Evolutionary conservation across 2,797 vertebrate species (phyloP), one percentile per base, ranked within the genome.

Genomic region (Limnodromus scolopaceus): DNA sequence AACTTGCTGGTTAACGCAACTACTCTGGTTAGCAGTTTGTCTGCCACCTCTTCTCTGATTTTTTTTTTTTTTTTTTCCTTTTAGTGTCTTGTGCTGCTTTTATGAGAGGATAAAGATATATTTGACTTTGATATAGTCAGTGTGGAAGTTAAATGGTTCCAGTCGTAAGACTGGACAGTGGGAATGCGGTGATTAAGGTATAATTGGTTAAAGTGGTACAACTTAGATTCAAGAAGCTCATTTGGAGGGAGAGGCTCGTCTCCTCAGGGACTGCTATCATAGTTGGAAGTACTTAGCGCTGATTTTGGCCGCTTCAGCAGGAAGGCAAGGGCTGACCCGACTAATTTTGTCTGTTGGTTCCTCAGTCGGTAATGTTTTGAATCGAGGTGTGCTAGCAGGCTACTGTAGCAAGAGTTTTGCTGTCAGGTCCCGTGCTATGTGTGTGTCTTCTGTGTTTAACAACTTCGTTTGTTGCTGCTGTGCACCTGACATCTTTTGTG

Each of bases 401-500:
- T 72, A 30, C 16, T 1, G 3, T 39, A 57, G 78, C 60, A 24
- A 13, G n/a, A 11, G 32, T 30, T 86, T 72, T 66, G 25, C 70
- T 95, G 36, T 49, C 38, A 14, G 28, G 34, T 51, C 30, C 24
- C 3, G 2, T 36, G 28, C 12, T 57, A 4, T 5, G 24, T 12
- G 2, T 25, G 15, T 30, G 28, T 38, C 57, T 60, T 49, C 53
- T 55, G 34, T 57, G 46, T 66, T 60, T 41, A n/a, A 41, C 39
- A 65, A 17, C 49, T 71, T 65, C 1, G 3, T n/a, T 71, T 46
- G 36, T 36, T 80, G 57, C 16, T 68, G 27, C 49, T 83, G 23
- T 15, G 7, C 12, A 5, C 30, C 27, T 81, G 72, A 25, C n/a
- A 27, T 4, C 45, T 89, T 75, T 3, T 0, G 0, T 34, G 72